Evolutionary conservation across 2,113 vertebrate genomes (phyloP).

Genomic region (Nycticryphes semicollaris): DNA sequence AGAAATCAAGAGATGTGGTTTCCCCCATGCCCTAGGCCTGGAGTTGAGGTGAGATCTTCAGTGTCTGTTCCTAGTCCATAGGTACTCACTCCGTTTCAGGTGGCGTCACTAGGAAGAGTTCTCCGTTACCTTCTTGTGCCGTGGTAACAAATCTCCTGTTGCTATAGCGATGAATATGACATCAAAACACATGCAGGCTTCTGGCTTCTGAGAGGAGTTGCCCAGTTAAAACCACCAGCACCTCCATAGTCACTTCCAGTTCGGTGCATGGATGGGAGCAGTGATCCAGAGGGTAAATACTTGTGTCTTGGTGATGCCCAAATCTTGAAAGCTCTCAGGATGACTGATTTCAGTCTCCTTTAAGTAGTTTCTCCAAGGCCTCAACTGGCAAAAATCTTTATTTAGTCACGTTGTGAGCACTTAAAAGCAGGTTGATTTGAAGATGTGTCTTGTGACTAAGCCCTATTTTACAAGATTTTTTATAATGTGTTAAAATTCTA

Average conservation of each 20-base stretch:
- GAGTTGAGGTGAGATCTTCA: accelerated
- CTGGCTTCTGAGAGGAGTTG: too few relatives aligned
- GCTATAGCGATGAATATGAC: neutral
- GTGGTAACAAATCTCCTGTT: accelerated
- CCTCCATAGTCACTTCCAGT: too few relatives aligned
- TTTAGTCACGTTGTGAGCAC: neutral
- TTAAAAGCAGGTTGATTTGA: neutral
- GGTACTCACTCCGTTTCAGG: accelerated
- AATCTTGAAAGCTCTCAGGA: accelerated
- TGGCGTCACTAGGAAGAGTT: accelerated
- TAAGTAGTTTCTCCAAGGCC: neutral
- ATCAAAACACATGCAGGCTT: neutral
- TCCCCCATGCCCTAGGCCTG: accelerated
- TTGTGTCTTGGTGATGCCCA: neutral
- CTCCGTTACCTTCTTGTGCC: accelerated
- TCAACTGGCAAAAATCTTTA: neutral
- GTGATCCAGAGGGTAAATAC: neutral
- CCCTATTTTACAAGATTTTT: neutral
- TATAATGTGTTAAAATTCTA: neutral
- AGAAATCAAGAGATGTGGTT: neutral
- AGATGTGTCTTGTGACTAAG: neutral
- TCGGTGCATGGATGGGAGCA: neutral
- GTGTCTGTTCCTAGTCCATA: too few relatives aligned
- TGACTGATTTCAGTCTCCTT: neutral
- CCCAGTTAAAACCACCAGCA: accelerated